phyloP scores from a whole-genome alignment of 2,888 invertebrate species.

The Emmelina monodactyla region DNA sequence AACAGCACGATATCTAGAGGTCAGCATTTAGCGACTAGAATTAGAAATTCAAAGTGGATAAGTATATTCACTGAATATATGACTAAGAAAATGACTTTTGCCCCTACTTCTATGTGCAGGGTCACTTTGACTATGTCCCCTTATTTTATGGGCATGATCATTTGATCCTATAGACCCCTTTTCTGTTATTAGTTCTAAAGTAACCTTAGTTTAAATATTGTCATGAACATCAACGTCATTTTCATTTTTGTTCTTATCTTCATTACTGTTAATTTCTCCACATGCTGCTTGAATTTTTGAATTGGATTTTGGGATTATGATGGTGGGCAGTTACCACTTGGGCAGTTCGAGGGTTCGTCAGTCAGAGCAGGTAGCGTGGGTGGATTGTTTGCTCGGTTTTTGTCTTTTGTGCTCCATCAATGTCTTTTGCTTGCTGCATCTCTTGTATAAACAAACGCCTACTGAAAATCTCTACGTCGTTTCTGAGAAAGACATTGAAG shows the following conservation, averaged over 20 bases:
- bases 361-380: slow-evolving; percentile 85
- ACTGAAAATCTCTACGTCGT: slow-evolving; percentile 26
- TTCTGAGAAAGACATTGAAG: slow-evolving; percentile 40
- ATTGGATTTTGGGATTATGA: slow-evolving; percentile 35
- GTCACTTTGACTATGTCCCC: slow-evolving; percentile 46
- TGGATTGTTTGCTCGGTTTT: slow-evolving; percentile 73
- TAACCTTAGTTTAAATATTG: not conserved
- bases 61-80: slow-evolving; percentile 46
- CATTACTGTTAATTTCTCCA: slow-evolving; percentile 52
- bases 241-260: slow-evolving; percentile 20
- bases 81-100: slow-evolving; percentile 53
- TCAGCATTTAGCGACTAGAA: slow-evolving; percentile 24
- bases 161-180: slow-evolving; percentile 13
- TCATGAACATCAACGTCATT: slow-evolving; percentile 6
- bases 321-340: slow-evolving; percentile 60
- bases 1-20: slow-evolving; percentile 27
- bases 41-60: slow-evolving; percentile 40
- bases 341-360: slow-evolving; percentile 63
- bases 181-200: not conserved
- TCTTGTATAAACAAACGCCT: slow-evolving; percentile 49
- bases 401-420: slow-evolving; percentile 72
- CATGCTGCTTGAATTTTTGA: slow-evolving; percentile 58
- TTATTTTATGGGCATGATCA: slow-evolving; percentile 49
- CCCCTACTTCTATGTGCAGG: slow-evolving; percentile 53
- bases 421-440: slow-evolving; percentile 70